These are phyloP conservation scores for Diarsia brunnea DNA, from an alignment of 2,888 invertebrate genomes.

Conservation along the genomic window DNA sequence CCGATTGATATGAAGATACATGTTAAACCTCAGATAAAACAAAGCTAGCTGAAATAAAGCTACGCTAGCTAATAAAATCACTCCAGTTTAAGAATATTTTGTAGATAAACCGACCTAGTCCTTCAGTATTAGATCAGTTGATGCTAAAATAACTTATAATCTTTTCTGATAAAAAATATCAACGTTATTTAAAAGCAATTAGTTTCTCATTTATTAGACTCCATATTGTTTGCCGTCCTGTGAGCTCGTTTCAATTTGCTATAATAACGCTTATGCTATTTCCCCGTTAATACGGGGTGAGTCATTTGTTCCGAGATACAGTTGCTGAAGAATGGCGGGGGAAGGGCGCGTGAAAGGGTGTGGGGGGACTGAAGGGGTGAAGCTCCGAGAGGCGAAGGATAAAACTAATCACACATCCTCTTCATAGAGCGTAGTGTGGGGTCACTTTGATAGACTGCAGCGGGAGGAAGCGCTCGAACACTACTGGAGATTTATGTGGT, in stretches of 20 bases:
- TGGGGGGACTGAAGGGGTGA: slow-evolving; percentile 61
- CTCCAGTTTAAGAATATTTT: background rate
- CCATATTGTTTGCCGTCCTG: slow-evolving; percentile 18
- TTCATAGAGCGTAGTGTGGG: slow-evolving; percentile 70
- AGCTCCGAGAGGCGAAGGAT: slow-evolving; percentile 81
- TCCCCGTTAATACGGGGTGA: slow-evolving; percentile 73
- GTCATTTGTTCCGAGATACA: slow-evolving; percentile 81
- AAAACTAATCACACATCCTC: slow-evolving; percentile 90
- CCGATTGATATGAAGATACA: background rate
- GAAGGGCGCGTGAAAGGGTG: slow-evolving; percentile 66
- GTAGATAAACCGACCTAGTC: background rate
- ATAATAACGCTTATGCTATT: slow-evolving; percentile 70
- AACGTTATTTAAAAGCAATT: background rate
- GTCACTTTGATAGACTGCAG: slow-evolving; percentile 57
- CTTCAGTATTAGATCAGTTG: background rate
- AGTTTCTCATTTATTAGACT: slow-evolving; percentile 26
- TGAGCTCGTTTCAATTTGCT: slow-evolving; percentile 72
- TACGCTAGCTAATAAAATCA: background rate
- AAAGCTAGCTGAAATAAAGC: background rate
- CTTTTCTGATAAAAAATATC: background rate
- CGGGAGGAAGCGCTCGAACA: slow-evolving; percentile 56
- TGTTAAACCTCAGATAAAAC: background rate
- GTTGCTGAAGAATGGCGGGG: slow-evolving; percentile 78
- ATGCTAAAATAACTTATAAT: background rate
- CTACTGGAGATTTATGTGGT: slow-evolving; percentile 30